A percentile compares a stretch with the other conserved stretches of the same genome.
These are phyloP conservation scores for Arothron firmamentum DNA, from an alignment of 2,113 vertebrate genomes.

Conservation along the genomic window DNA sequence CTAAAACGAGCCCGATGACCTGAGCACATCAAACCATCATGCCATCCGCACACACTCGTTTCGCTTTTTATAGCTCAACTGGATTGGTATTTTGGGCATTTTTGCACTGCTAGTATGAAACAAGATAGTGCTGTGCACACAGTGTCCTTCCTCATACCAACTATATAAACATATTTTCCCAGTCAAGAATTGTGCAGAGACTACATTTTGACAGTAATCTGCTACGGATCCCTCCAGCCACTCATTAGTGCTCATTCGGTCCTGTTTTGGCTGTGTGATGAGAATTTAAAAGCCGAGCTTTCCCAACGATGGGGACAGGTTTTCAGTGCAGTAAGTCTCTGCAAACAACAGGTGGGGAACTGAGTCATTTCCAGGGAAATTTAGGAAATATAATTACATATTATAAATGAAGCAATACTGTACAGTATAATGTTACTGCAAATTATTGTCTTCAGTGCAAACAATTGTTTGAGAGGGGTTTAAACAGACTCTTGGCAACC, in stretches of 20 bases:
- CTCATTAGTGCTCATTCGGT: slow-evolving; percentile 25
- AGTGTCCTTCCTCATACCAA: too few species aligned
- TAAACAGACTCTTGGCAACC: too few species aligned
- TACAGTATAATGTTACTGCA: too few species aligned
- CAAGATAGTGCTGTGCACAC: neutral
- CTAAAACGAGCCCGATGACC: neutral
- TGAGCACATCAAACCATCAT: neutral
- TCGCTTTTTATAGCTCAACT: slow-evolving; percentile 20
- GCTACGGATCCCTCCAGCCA: slow-evolving; percentile 7
- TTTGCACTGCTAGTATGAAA: slow-evolving; percentile 1
- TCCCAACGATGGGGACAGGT: neutral
- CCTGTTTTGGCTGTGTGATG: neutral
- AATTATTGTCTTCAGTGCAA: too few species aligned
- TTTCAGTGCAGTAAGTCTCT: neutral
- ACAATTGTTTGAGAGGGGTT: too few species aligned
- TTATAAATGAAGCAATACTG: too few species aligned
- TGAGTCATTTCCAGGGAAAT: too few species aligned
- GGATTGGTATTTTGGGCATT: slow-evolving; percentile 8
- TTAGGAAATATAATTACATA: too few species aligned
- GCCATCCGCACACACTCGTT: neutral
- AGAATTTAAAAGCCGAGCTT: neutral
- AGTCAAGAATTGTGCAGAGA: neutral
- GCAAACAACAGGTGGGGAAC: too few species aligned
- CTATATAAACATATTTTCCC: too few species aligned
- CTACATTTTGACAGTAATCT: slow-evolving; percentile 9